These are phyloP conservation scores for Dione vanillae DNA, from an alignment of 2,888 invertebrate genomes.

Conservation along the genomic window DNA sequence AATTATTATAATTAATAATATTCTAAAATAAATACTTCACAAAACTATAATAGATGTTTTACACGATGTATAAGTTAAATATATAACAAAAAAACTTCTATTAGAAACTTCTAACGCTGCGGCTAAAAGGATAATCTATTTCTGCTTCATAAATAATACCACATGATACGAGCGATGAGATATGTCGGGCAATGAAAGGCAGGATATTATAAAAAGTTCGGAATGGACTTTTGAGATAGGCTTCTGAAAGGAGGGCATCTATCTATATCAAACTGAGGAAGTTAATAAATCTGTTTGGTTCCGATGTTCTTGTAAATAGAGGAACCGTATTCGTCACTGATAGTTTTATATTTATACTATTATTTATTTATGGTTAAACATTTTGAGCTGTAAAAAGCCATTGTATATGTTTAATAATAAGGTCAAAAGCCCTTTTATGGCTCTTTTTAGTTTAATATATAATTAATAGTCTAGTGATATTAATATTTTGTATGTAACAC, in stretches of 20 bases:
- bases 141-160: slow-evolving; percentile 60
- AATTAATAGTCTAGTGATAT: neutral
- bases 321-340: slow-evolving; percentile 55
- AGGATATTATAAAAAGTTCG: slow-evolving; percentile 54
- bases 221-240: slow-evolving; percentile 64
- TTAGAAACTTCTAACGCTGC: slow-evolving; percentile 48
- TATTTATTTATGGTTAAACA: neutral
- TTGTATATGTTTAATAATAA: no score
- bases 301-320: slow-evolving; percentile 71
- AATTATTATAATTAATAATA: neutral
- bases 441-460: no score
- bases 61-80: neutral
- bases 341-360: slow-evolving; percentile 55
- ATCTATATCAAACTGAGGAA: slow-evolving; percentile 69
- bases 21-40: neutral
- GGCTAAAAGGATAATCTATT: slow-evolving; percentile 63
- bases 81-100: slow-evolving; percentile 9
- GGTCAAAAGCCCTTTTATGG: no score
- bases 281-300: slow-evolving; percentile 73
- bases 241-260: slow-evolving; percentile 60
- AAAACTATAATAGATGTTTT: neutral
- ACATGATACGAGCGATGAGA: slow-evolving; percentile 54
- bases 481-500: slow-evolving; percentile 43
- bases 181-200: slow-evolving; percentile 49
- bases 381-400: neutral